Evolutionary conservation across 2,113 vertebrate species (phyloP), one percentile per base, ranked within the genome.

Genomic region (Coreoperca whiteheadi): DNA sequence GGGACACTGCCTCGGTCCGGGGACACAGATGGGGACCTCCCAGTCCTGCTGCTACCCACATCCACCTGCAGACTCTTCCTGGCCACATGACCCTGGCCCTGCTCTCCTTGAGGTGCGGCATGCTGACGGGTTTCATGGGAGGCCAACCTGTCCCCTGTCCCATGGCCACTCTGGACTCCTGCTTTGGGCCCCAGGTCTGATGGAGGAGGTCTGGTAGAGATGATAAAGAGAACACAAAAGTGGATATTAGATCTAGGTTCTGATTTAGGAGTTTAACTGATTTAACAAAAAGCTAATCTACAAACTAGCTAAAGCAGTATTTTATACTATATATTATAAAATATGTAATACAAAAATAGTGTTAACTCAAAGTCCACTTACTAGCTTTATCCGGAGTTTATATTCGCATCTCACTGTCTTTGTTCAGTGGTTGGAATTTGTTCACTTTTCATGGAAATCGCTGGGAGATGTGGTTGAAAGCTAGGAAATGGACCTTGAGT

Each of bases 1-100:
- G 98, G 97, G 73, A 97, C 97, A 68, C 97, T 98, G 95, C 96
- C 95, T 82, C 96, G 94, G 74, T 98, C 97, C 0, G 98, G 98
- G 0, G 98, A 99, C 67, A 90, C 96, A 0, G 97, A 97, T 2
- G 94, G 95, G 41, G 95, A 95, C 83, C 93, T 92, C 37, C 94
- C 94, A 4, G 91, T 88, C 87, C 93, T 91, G 76, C 83, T 87
- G 88, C 93, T 83, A 0, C 93, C 91, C 72, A 94, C 77, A 18
- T 96, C 95, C 90, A 95, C 95, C 83, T 95, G 96, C 30, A 96
- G 92, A 91, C 77, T 96, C 87, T 91, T 95, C 53, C 94, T 88
- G 79, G 95, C 59, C 48, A 89, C 89, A 21, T 95, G 95, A 50
- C 91, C 90, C 78, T 91, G 92, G 81, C 91, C 92, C 76, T 90